Conservation (phyloP, 2,888 invertebrate species). For the Dryomyza anilis region DNA sequence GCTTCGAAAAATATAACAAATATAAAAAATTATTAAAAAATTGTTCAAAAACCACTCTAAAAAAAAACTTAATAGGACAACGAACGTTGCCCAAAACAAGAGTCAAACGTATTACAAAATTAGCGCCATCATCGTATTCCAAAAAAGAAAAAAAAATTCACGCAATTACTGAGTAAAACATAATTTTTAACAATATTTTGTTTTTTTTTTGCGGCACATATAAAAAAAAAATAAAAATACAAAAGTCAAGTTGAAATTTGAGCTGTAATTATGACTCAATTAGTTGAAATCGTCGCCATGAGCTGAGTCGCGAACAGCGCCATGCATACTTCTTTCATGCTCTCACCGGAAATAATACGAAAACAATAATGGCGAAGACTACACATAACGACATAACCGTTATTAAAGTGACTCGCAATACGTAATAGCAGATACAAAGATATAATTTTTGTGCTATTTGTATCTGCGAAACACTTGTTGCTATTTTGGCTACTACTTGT, state of each 20-base stretch:
- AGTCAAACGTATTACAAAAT: constrained; percentile 4
- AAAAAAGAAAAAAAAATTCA: not conserved
- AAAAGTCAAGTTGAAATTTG: constrained; percentile 16
- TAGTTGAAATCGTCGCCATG: constrained; percentile 24
- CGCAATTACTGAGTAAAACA: not conserved
- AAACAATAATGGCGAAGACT: no score
- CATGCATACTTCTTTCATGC: no score
- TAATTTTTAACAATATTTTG: not conserved
- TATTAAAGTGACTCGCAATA: no score
- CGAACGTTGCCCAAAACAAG: constrained; percentile 7
- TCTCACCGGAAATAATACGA: no score
- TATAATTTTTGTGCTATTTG: no score
- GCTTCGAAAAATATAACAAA: no score
- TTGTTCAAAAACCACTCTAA: no score
- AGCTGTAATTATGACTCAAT: constrained; percentile 31
- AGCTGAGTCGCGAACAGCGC: no score
- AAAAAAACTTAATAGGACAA: no score
- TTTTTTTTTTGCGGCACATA: not conserved
- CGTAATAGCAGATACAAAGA: no score
- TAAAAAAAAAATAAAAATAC: constrained; percentile 11
- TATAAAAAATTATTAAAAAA: no score
- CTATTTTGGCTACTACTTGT: not conserved
- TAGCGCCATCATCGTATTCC: constrained; percentile 8
- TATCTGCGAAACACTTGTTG: not conserved
- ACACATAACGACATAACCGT: no score